Base-by-base conservation (phyloP, 2,797 vertebrate genomes). In the Xenentodon cancila region DNA sequence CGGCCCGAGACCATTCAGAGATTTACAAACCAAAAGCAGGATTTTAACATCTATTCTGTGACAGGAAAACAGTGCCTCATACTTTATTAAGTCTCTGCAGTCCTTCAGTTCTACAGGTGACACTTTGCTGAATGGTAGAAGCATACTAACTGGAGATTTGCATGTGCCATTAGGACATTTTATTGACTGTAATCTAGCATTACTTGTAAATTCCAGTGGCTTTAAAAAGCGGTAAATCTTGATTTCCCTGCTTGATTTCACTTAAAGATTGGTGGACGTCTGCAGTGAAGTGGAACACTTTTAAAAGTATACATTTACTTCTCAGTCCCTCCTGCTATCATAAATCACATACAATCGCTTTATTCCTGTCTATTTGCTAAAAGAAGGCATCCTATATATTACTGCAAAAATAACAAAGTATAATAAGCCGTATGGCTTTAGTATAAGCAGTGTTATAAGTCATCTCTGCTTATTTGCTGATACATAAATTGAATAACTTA, bases 171-270 rank as follows among this genome's bases (percentile, higher is more conserved):
- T 57, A 52, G 25, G 54, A 45, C 1, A 57, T 64, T 22, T 60
- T 55, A 52, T 50, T 43, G 21, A 59, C 30, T 70, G 11, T 42
- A 44, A 71, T 68, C 16, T 40, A 40, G 2, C 37, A 30, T 72
- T 48, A 53, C 43, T 54, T 66, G 37, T 22, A 49, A 52, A 59
- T 68, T 66, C 34, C 53, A 56, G 9, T 20, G 51, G 44, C 18
- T 70, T 25, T 37, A 54, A 62, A 67, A 37, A 13, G 56, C 63
- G 62, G 51, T 71, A 77, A 75, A 80, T 77, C 43, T 59, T n/a
- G 21, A 73, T 80, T 82, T 68, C 34, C 64, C 43, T 53, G 50
- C 42, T 67, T 49, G 30, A 51, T 68, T 66, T 68, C 44, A 19
- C 7, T 71, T 19, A 32, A 11, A 16, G 44, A 51, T 51, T 51